Base-by-base conservation (phyloP, 1,140 invertebrate genomes). In the Ephestia elutella region DNA sequence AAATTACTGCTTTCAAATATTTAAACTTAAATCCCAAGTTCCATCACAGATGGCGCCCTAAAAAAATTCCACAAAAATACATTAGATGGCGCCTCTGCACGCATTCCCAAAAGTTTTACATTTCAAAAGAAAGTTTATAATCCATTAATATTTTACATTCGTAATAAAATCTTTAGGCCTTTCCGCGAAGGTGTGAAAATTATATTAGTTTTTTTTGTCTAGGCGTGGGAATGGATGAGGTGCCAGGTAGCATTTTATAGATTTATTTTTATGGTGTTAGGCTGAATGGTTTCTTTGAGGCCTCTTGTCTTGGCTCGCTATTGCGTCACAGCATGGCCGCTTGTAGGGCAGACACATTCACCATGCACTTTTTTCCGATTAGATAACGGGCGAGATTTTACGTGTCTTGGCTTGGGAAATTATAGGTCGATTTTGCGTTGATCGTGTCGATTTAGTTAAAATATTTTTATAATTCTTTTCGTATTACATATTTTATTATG, bases 141-240 rank as follows among this genome's bases (percentile, higher is more conserved):
- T 71, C 68, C 72, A 83, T 82, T 79, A 80, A 82, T 79, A 85
- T 76, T 82, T 86, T 77, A 86, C 79, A 80, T 81, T 73, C 73
- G 70, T 78, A 82, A 85, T 83, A 85, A 86, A 86, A 82, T 68
- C 68, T 64, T 68, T 73, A 80, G 74, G 70, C 74, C 77, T 82
- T 82, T 78, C 80, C 73, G 75, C 82, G 77, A 82, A 87, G 84
- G 84, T 85, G 84, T 87, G 84, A 87, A 87, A 87, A 84, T 85
- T 55, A 84, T 81, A 84, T 85, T 81, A 82, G 73, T 25, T 32
- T 44, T 44, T 68, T 62, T 70, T 63, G 63, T 76, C 72, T 73
- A 60, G 69, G 68, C 84, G 82, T 87, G 84, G 72, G 84, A 87
- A 87, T 64, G 59, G 54, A 70, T 50, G 73, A 78, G 75, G 78